phyloP scores from a whole-genome alignment of 1,140 invertebrate genomes.

The Drepana arcuata region DNA sequence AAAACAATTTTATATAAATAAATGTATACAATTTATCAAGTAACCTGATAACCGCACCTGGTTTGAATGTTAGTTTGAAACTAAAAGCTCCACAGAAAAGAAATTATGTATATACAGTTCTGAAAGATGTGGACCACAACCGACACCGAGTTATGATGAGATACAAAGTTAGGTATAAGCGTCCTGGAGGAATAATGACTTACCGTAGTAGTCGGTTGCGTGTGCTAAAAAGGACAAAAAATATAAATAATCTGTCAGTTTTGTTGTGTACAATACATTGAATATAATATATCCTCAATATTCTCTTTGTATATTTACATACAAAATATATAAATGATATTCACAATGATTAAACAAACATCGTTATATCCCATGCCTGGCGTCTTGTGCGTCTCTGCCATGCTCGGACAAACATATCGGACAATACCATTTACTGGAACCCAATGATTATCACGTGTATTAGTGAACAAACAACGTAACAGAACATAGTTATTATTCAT shows the following conservation, averaged over 20 bases:
- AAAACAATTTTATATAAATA: conserved; percentile 11
- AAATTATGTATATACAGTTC: conserved; percentile 53
- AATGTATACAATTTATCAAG: conserved; percentile 33
- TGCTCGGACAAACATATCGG: too few species aligned
- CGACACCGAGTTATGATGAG: conserved; percentile 58
- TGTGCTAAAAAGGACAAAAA: conserved; percentile 87
- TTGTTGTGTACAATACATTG: conserved; percentile 25
- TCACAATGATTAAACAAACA: conserved; percentile 36
- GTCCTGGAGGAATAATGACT: conserved; percentile 86
- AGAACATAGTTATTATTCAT: too few species aligned
- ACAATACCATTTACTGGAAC: conserved; percentile 1
- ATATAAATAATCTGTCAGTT: conserved; percentile 72
- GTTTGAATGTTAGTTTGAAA: conserved; percentile 60
- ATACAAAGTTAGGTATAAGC: conserved; percentile 31
- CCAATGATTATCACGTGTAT: conserved; percentile 2
- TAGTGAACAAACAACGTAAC: conserved; percentile 8
- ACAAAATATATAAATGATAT: conserved; percentile 24
- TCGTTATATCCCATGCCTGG: conserved; percentile 17
- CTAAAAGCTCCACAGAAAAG: conserved; percentile 64
- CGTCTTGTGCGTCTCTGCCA: too few species aligned
- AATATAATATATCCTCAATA: conserved; percentile 7
- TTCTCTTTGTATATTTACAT: conserved; percentile 15
- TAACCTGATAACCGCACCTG: conserved; percentile 39
- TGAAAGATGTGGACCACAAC: conserved; percentile 37
- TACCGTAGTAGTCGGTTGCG: conserved; percentile 99